Evolutionary conservation across 2,797 vertebrate genomes (phyloP).

Genomic region (Adelosebastes latens): DNA sequence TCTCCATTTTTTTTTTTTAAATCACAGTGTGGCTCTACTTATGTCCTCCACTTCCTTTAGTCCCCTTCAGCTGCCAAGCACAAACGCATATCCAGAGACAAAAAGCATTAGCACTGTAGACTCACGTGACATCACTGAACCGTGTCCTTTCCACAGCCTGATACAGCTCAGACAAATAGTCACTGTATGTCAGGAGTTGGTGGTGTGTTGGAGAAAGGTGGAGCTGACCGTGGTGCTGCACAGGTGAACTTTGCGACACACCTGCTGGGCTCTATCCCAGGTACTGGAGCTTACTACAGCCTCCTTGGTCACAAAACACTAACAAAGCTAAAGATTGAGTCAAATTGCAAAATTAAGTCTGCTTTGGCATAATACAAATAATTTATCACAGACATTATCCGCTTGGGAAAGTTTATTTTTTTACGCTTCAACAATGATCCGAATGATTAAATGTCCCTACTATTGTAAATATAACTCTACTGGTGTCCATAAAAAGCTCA

Average conservation of each 20-base stretch:
- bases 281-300: neutral
- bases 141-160: neutral
- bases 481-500: neutral
- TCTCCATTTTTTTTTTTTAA: neutral
- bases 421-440: conserved; percentile 5
- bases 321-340: neutral
- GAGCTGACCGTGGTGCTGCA: conserved; percentile 20
- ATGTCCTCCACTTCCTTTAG: conserved; percentile 4
- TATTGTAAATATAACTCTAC: neutral
- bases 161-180: neutral
- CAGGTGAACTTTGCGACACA: conserved; percentile 11
- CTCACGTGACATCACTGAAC: neutral
- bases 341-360: neutral
- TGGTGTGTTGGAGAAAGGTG: neutral
- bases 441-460: conserved; percentile 1
- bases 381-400: conserved; percentile 21
- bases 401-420: conserved; percentile 39
- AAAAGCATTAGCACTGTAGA: neutral
- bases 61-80: conserved; percentile 16
- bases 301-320: neutral
- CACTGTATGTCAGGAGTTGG: neutral
- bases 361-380: conserved; percentile 1
- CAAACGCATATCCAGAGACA: conserved; percentile 4
- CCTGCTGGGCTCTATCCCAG: neutral
- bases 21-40: conserved; percentile 4